Evolutionary conservation across 2,888 invertebrate species (phyloP), one percentile per base, ranked within the genome.

Genomic region (Chrysomela aeneicollis): DNA sequence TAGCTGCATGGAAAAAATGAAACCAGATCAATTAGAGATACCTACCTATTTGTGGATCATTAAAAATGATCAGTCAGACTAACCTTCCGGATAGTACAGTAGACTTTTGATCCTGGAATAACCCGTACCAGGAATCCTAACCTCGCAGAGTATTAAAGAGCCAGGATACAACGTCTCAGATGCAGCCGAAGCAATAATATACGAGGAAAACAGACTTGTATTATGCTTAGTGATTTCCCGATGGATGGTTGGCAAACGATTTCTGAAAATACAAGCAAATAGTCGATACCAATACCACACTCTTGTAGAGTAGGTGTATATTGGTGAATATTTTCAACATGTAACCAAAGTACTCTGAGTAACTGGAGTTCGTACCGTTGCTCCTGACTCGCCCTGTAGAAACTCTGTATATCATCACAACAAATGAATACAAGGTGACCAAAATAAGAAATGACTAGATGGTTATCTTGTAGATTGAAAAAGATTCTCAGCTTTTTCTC

Each of bases 91-190:
- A 74, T 82, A 82, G 71, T 81, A 83, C 32, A 83, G 72, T 19
- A 82, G 69, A 63, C 76, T 81, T 62, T 79, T 80, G 49, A 79
- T 76, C 67, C 80, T 83, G 0, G 81, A 78, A 63, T 83, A 83
- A 50, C 81, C 82, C 6, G 83, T 83, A 1, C 80, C 80, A 9
- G 83, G 82, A 66, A 83, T 83, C 47, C 80, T 73, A 26, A 83
- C 63, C 68, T 83, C 83, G 63, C 83, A 83, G 59, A 80, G 76
- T 21, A 83, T 77, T 21, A 83, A 71, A 35, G 81, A 77, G 0
- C 82, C 82, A 30, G 79, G 77, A 63, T 70, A 70, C 15, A 83
- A 63, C 19, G 74, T 71, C 22, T 72, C 70, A 10, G 76, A 63
- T 42, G 67, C 66, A 8, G 78, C 76, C 4, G 79, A 77, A n/a